These are phyloP conservation scores for Ypsolopha scabrella DNA, from an alignment of 2,888 invertebrate species.

Conservation along the genomic window DNA sequence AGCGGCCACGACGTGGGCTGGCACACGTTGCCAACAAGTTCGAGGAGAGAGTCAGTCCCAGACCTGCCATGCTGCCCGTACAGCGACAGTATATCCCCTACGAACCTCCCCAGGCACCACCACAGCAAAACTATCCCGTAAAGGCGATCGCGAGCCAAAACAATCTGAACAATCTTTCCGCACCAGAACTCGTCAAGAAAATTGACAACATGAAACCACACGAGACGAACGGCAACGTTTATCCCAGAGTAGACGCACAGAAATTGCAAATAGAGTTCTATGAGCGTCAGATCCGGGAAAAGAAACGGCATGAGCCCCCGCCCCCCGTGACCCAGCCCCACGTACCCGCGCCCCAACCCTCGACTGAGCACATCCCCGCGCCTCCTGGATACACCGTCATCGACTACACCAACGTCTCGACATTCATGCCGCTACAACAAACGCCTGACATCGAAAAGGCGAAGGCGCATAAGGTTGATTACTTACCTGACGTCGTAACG, in stretches of 20 bases:
- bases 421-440: constrained; percentile 56
- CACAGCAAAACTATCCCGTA: constrained; percentile 35
- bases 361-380: constrained; percentile 49
- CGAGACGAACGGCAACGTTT: constrained; percentile 8
- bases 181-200: constrained; percentile 52
- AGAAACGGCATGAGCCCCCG: constrained; percentile 29
- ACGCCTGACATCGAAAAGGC: constrained; percentile 64
- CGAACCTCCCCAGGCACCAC: constrained; percentile 23
- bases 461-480: constrained; percentile 55
- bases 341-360: constrained; percentile 54
- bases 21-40: constrained; percentile 13
- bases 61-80: background rate
- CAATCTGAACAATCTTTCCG: constrained; percentile 25
- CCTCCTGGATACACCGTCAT: constrained; percentile 44
- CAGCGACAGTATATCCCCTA: constrained; percentile 13
- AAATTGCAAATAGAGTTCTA: constrained; percentile 62
- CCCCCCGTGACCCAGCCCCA: constrained; percentile 35
- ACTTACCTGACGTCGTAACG: constrained; percentile 53
- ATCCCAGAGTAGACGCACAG: constrained; percentile 45
- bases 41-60: too few relatives aligned
- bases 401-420: constrained; percentile 28
- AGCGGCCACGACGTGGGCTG: constrained; percentile 9
- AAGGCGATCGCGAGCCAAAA: constrained; percentile 45
- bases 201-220: constrained; percentile 15
- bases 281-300: constrained; percentile 57